Evolutionary conservation across 2,113 vertebrate species (phyloP), one percentile per base, ranked within the genome.

Genomic region (Oryzias melastigma): DNA sequence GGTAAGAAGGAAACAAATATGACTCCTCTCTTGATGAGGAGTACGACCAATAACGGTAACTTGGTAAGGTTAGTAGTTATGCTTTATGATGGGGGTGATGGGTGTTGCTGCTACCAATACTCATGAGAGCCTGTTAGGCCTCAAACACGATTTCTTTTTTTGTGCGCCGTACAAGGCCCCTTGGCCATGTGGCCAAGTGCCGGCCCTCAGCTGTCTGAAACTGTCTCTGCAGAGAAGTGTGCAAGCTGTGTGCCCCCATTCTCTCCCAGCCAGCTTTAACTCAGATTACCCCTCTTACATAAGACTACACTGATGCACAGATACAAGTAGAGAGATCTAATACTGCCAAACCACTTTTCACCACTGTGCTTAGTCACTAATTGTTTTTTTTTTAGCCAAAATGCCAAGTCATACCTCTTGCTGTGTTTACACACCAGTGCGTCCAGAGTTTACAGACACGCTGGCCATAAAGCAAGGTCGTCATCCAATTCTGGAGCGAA

Each of bases 391-490:
- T 27, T 27, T 27, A 6, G 25, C 25, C 5, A 27, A 27, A 27
- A 27, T 27, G 25, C 25, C 12, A 35, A 35, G 35, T 68, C 19
- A 7, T 68, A 12, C 10, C 6, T 60, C 64, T 13, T 65, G 20
- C 68, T 81, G 22, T 75, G 59, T 79, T 64, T 7, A 75, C 10
- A 2, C 35, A 35, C 53, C 75, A 98, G 96, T 98, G 85, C 95
- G 95, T 35, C 96, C 96, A 52, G 95, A 99, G 77, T 98, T 99
- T 86, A 98, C 96, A 0, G 96, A 99, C 86, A 98, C 96, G 1
- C 87, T 98, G 82, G 96, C 95, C 5, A 93, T 98, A 86, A 98
- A 97, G 75, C 92, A 94, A 54, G 95, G 96, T 35, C 94, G 95
- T 86, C 97, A 99, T 83, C 96, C 97, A 7, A 94, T 98, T 82